These are phyloP conservation scores for Emmelina monodactyla DNA, from an alignment of 2,888 invertebrate species.

Conservation along the genomic window DNA sequence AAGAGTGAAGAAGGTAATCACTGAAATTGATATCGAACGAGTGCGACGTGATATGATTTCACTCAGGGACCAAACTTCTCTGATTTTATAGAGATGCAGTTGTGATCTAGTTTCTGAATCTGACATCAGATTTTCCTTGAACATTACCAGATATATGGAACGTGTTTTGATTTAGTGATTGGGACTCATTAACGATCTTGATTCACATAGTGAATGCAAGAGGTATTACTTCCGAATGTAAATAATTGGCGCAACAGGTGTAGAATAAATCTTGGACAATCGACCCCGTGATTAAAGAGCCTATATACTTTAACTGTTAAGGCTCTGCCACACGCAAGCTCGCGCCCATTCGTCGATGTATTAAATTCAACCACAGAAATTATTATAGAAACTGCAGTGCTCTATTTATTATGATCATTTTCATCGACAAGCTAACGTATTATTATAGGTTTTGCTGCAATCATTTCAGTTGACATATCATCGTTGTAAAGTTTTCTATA, in stretches of 20 bases:
- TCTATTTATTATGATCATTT: background rate
- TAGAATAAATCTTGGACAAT: conserved; percentile 50
- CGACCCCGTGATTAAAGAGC: conserved; percentile 52
- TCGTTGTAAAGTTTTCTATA: background rate
- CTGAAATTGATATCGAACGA: background rate
- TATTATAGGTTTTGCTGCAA: background rate
- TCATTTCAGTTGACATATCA: conserved; percentile 1
- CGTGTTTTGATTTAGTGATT: background rate
- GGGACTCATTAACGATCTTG: conserved; percentile 11
- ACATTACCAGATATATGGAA: background rate
- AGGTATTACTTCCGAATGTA: conserved; percentile 50
- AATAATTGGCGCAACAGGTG: conserved; percentile 61
- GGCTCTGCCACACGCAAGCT: conserved; percentile 36
- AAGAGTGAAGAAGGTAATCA: background rate
- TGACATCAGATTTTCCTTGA: background rate
- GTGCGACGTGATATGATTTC: background rate
- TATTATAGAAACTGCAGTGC: background rate
- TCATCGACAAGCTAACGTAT: background rate
- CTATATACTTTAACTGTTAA: conserved; percentile 43
- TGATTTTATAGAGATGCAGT: no score
- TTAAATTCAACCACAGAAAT: conserved; percentile 3
- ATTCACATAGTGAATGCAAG: conserved; percentile 18
- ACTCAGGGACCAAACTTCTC: no score
- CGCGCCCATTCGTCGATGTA: conserved; percentile 27
- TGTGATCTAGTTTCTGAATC: background rate